A percentile compares a stretch with the other conserved stretches of the same genome.
These are phyloP conservation scores for Percopsis omiscomaycus DNA, from an alignment of 2,797 vertebrate genomes.

Conservation along the genomic window DNA sequence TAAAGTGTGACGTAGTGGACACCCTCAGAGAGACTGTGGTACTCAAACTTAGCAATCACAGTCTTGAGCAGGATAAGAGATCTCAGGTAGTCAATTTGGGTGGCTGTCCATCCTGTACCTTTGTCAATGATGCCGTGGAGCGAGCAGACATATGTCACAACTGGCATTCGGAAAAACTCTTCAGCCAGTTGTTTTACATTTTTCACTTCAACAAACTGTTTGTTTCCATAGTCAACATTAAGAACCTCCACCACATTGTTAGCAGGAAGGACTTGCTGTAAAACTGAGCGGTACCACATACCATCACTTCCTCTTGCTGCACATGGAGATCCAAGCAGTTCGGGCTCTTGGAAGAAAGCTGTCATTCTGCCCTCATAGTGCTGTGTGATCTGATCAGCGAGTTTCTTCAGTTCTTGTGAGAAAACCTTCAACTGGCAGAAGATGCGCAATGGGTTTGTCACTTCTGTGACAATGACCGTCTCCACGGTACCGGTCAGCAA, in stretches of 20 bases:
- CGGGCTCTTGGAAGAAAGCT: slow-evolving; percentile 55
- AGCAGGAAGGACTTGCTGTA: slow-evolving; percentile 73
- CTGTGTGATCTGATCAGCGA: slow-evolving; percentile 81
- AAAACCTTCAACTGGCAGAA: slow-evolving; percentile 91
- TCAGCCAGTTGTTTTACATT: slow-evolving; percentile 78
- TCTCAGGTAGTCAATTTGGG: slow-evolving; percentile 79
- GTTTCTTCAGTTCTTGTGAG: slow-evolving; percentile 82
- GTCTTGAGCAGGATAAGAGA: slow-evolving; percentile 79
- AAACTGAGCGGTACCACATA: slow-evolving; percentile 84
- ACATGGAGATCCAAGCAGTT: slow-evolving; percentile 84
- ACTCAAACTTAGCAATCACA: slow-evolving; percentile 84
- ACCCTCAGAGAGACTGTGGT: slow-evolving; percentile 86
- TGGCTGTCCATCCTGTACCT: slow-evolving; percentile 81
- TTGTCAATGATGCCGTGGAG: slow-evolving; percentile 84
- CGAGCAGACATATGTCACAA: slow-evolving; percentile 88
- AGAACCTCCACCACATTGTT: slow-evolving; percentile 80
- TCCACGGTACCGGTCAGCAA: slow-evolving; percentile 82
- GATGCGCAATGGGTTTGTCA: slow-evolving; percentile 82
- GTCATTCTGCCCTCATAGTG: slow-evolving; percentile 63
- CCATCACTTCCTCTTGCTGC: slow-evolving; percentile 85
- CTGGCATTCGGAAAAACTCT: slow-evolving; percentile 89
- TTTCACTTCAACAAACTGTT: slow-evolving; percentile 79
- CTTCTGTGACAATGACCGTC: slow-evolving; percentile 85
- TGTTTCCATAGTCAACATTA: slow-evolving; percentile 88
- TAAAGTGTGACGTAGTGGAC: slow-evolving; percentile 87